These are phyloP conservation scores for Pseudomyrmex concolor DNA, from an alignment of 1,140 invertebrate species.

Conservation along the genomic window DNA sequence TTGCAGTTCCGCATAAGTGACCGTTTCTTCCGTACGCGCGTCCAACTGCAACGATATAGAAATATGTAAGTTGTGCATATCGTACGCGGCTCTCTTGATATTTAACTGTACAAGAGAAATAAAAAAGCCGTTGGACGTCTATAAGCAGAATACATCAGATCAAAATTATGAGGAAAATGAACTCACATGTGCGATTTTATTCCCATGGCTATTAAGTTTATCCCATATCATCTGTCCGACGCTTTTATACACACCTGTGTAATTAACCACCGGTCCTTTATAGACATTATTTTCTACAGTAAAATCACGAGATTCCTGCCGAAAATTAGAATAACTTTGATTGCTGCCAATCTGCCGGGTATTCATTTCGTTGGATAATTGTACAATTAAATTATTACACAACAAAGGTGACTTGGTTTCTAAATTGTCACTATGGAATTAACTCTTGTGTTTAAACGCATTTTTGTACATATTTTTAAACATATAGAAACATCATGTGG, in stretches of 20 bases:
- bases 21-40: slow-evolving; percentile 79
- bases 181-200: slow-evolving; percentile 64
- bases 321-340: not conserved
- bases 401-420: too few relatives aligned
- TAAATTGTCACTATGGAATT: too few relatives aligned
- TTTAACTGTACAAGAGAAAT: too few relatives aligned
- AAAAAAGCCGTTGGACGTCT: too few relatives aligned
- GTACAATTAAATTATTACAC: too few relatives aligned
- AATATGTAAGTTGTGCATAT: not conserved
- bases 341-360: too few relatives aligned
- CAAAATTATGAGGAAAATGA: not conserved
- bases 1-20: slow-evolving; percentile 80
- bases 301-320: slow-evolving; percentile 49
- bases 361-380: too few relatives aligned
- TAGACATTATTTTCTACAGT: slow-evolving; percentile 46
- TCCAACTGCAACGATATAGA: slow-evolving; percentile 82
- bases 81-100: too few relatives aligned
- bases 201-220: slow-evolving; percentile 6
- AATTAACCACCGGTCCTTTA: not conserved
- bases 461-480: too few relatives aligned
- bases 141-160: too few relatives aligned
- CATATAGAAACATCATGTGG: too few relatives aligned
- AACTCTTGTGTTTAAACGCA: too few relatives aligned
- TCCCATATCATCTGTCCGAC: slow-evolving; percentile 57
- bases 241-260: not conserved